phyloP scores from a whole-genome alignment of 2,113 vertebrate genomes.

The Lampris megalopsis region DNA sequence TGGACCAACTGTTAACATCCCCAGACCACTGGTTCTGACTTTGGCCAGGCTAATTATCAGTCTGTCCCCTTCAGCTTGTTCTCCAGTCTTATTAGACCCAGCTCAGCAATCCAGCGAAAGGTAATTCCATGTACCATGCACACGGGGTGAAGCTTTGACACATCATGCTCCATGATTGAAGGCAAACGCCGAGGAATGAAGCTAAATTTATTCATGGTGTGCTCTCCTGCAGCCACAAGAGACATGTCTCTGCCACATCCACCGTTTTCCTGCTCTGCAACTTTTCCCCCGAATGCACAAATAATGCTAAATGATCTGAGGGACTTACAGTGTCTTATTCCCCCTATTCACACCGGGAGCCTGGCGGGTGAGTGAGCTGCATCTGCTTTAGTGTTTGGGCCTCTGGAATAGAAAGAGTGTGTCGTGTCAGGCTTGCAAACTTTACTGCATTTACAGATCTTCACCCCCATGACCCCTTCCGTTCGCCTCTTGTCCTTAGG shows the following conservation, averaged over 20 bases:
- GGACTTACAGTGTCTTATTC: constrained; percentile 64
- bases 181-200: constrained; percentile 81
- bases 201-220: constrained; percentile 84
- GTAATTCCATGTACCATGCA: constrained; percentile 79
- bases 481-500: constrained; percentile 44
- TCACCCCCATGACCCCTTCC: constrained; percentile 35
- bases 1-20: constrained; percentile 50
- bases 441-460: constrained; percentile 64
- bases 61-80: constrained; percentile 63
- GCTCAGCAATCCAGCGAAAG: constrained; percentile 78
- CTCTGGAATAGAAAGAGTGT: constrained; percentile 54
- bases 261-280: constrained; percentile 77
- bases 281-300: constrained; percentile 75
- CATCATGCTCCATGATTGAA: constrained; percentile 85
- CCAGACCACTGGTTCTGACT: constrained; percentile 72
- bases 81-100: constrained; percentile 73
- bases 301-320: constrained; percentile 78
- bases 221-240: constrained; percentile 77
- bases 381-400: constrained; percentile 11
- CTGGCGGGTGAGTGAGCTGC: constrained; percentile 22
- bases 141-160: constrained; percentile 79
- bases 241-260: constrained; percentile 73
- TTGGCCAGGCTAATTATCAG: constrained; percentile 77
- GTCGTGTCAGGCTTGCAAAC: constrained; percentile 38
- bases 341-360: constrained; percentile 43